Base-by-base conservation (phyloP, 2,113 vertebrate genomes). In the Scartelaos histophorus region DNA sequence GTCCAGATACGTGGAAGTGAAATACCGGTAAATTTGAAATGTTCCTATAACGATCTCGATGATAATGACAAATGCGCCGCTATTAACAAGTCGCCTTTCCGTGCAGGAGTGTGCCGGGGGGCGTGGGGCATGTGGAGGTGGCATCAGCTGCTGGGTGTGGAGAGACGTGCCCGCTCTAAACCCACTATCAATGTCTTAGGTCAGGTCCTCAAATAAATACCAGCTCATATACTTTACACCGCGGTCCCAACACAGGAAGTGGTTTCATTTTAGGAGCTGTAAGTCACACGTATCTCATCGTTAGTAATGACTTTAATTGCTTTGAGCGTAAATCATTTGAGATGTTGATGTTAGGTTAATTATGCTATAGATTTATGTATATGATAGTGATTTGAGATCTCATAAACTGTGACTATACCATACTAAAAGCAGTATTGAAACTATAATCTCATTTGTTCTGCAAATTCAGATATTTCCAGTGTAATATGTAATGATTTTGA, bases 141-240 rank as follows among this genome's bases (percentile, higher is more conserved):
- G 6, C 61, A 66, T 72, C 87, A 90, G 84, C 87, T 91, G 85
- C 73, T 82, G 65, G 75, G 83, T 71, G 85, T 65, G 19, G 88
- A 89, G 87, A 85, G 90, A 91, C 69, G 70, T 3, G 43, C 47
- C 80, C 56, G 71, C 54, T 70, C 82, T 78, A 76, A 60, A 82
- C 76, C 71, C 76, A 78, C 71, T 87, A 82, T 89, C 82, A 3
- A 69, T 89, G 81, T 84, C 81, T 67, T 10, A 68, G 80, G 85
- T 85, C 82, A 87, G 3, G 2, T 19, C 69, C 82, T 79, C 76
- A 84, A 83, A 83, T 78, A 84, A 79, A 83, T 75, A 69, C 62
- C 75, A 80, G 53, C 56, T 5, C 65, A n/a, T 64, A 78, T 77
- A 56, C 3, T 29, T 75, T 61, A 45, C 67, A 45, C 49, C 6